Evolutionary conservation across 2,113 vertebrate genomes (phyloP).

Genomic region (Phylloscopus whistleri): DNA sequence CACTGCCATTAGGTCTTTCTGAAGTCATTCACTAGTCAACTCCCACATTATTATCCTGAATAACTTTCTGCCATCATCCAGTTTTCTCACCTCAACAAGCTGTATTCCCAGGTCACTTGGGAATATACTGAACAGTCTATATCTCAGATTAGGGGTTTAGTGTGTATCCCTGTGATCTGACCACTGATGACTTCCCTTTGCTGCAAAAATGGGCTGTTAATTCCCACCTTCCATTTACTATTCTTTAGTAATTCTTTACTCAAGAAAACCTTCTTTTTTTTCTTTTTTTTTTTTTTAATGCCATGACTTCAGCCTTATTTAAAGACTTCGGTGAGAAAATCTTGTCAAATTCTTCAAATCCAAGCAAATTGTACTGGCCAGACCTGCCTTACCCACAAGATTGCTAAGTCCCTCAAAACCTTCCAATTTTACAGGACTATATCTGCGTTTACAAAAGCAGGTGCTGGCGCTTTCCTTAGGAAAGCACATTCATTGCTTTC

Average conservation of each 20-base stretch:
- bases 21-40: background rate
- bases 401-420: background rate
- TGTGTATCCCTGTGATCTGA: background rate
- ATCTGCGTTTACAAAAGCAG: background rate
- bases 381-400: background rate
- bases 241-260: background rate
- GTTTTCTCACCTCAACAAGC: background rate
- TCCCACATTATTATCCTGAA: background rate
- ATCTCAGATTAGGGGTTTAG: background rate
- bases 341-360: background rate
- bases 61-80: background rate
- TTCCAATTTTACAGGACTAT: background rate
- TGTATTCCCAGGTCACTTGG: background rate
- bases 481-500: background rate
- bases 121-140: rapidly evolving
- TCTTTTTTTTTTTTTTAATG: background rate
- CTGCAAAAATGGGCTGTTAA: background rate
- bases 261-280: background rate
- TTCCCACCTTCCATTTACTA: background rate
- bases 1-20: background rate
- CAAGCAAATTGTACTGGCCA: background rate
- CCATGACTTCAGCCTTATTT: background rate
- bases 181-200: background rate
- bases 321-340: background rate
- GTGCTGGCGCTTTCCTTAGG: background rate